Evolutionary conservation across 2,888 invertebrate genomes (phyloP).

Genomic region (Eristalis intricaria): DNA sequence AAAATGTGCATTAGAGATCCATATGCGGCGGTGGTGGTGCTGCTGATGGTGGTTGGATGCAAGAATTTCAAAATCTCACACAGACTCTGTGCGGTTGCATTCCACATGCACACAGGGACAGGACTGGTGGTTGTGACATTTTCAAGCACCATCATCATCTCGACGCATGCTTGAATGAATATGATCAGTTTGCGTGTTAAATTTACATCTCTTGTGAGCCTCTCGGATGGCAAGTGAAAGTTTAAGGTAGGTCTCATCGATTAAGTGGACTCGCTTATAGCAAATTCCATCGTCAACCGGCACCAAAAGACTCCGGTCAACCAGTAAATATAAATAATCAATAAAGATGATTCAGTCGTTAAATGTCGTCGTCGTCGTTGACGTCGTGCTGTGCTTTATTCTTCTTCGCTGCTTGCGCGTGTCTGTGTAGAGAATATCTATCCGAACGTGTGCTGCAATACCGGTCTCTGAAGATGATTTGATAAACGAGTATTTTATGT

Average conservation of each 20-base stretch:
- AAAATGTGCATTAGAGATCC: slow-evolving; percentile 20
- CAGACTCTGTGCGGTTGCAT: neutral
- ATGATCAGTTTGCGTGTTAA: slow-evolving; percentile 63
- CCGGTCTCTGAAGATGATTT: slow-evolving; percentile 37
- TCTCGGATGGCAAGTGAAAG: slow-evolving; percentile 55
- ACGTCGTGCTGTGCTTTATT: neutral
- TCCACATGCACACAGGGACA: slow-evolving; percentile 10
- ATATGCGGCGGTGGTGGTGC: neutral
- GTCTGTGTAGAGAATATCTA: neutral
- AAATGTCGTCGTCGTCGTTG: slow-evolving; percentile 42
- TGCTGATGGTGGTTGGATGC: slow-evolving; percentile 7
- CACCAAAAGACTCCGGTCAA: slow-evolving; percentile 14
- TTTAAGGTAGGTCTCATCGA: slow-evolving; percentile 57
- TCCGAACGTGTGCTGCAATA: slow-evolving; percentile 16
- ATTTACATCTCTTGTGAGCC: slow-evolving; percentile 43
- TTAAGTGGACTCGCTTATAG: slow-evolving; percentile 15
- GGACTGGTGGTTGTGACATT: slow-evolving; percentile 55
- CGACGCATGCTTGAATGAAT: slow-evolving; percentile 41
- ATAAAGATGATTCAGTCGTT: slow-evolving; percentile 69
- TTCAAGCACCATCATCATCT: slow-evolving; percentile 48
- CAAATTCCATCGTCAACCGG: slow-evolving; percentile 48
- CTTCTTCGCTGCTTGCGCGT: neutral
- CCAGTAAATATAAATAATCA: slow-evolving; percentile 37
- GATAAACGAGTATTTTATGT: slow-evolving; percentile 22
- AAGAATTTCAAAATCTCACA: slow-evolving; percentile 60